Evolutionary conservation across 2,113 vertebrate genomes (phyloP), one percentile per base, ranked within the genome.

Genomic region (Xenopus laevis): DNA sequence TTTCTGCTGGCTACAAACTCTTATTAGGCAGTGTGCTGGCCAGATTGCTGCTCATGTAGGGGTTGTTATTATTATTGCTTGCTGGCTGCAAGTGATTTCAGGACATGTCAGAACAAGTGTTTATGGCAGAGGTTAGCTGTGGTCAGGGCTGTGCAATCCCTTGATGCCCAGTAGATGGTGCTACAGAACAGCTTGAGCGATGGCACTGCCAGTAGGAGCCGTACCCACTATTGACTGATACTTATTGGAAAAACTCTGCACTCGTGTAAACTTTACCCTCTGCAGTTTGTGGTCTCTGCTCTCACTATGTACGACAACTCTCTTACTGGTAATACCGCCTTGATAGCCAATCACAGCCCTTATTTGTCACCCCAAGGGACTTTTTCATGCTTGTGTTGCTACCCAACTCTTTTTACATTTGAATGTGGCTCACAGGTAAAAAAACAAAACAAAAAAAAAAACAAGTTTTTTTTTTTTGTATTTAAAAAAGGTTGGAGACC

Each of bases 101-200:
- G 63, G 55, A 74, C 63, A 74, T 59, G 15, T 74, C 20, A 21
- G n/a, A 46, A n/a, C 57, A 75, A 50, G 55, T 47, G 64, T 52
- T 65, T 47, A 46, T 47, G 40, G 33, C 20, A 9, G 16, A 58
- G 63, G 72, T 68, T 74, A 74, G 46, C 44, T 55, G 72, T 68
- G 72, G 55, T 75, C 57, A 63, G 6, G 6, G 13, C 7, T 9
- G 58, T 23, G 58, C 13, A 27, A 23, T 8, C 8, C 0, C 5
- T 53, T 7, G 17, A 6, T 23, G 12, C 17, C 72, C 79, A 70
- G 71, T 27, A 79, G 79, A n/a, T 44, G 55, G 74, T 53, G 79
- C 77, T 78, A 13, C 58, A 47, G 15, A 23, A 45, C 40, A 18
- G 65, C 9, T 52, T 40, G 67, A 57, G 13, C 30, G n/a, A 20